A percentile compares a stretch with the other conserved stretches of the same genome.
Conservation (phyloP, 2,113 vertebrate genomes). For the Amblyopsis rosae region DNA sequence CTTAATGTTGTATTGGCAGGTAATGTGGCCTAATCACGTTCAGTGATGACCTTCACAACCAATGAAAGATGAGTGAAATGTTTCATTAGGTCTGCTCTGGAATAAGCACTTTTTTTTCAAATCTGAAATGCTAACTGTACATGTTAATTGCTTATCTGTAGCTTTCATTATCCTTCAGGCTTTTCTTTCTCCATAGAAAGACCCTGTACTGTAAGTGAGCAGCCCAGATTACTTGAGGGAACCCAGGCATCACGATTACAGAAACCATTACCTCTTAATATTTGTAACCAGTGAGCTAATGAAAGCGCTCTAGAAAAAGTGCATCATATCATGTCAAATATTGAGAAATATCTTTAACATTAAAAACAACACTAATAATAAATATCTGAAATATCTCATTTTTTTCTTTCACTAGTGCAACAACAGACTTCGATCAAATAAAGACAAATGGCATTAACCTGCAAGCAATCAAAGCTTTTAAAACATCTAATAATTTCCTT, state of each 20-base stretch:
- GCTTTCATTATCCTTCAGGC: conserved; percentile 4
- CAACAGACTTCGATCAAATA: conserved; percentile 66
- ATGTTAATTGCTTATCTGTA: conserved; percentile 12
- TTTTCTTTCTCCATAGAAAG: conserved; percentile 7
- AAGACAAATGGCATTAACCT: conserved; percentile 68
- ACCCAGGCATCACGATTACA: conserved; percentile 18
- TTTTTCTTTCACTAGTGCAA: conserved; percentile 75
- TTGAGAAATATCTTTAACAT: conserved; percentile 69
- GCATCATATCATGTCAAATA: conserved; percentile 73
- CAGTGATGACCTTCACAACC: conserved; percentile 21
- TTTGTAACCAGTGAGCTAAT: conserved; percentile 23
- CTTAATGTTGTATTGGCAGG: conserved; percentile 47
- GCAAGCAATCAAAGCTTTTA: conserved; percentile 78
- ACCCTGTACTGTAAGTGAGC: conserved; percentile 8
- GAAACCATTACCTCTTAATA: conserved; percentile 22
- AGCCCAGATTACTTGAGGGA: conserved; percentile 16
- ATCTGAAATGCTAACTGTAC: conserved; percentile 10
- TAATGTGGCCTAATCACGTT: conserved; percentile 50
- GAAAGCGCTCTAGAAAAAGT: conserved; percentile 70
- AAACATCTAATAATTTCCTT: conserved; percentile 71
- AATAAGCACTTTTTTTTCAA: neutral
- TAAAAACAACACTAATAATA: conserved; percentile 76
- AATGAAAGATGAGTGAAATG: conserved; percentile 25
- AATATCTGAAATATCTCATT: conserved; percentile 66
- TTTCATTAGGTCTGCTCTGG: neutral